Evolutionary conservation across 2,888 invertebrate genomes (phyloP), one percentile per base, ranked within the genome.

Genomic region (Electrophaes corylata): DNA sequence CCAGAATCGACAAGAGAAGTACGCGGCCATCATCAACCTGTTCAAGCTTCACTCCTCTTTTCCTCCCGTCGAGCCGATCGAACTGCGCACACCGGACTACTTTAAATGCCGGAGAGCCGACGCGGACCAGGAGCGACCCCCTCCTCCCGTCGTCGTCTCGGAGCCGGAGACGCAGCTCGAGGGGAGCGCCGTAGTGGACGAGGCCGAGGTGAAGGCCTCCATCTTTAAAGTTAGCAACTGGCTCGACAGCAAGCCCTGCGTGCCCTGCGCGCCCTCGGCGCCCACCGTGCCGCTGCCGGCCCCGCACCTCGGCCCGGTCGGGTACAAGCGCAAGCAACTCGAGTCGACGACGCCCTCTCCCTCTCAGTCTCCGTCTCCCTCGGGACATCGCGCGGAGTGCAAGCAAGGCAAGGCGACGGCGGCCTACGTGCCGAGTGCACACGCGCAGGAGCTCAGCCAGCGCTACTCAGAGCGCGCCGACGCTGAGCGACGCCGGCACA

Each of bases 21-120:
- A 88, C 56, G 71, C 81, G 0, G 89, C 88, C 0, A 85, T 88
- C 1, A 77, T 81, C 0, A 70, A 81, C 6, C 65, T 89, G 1
- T 57, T 88, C 3, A 80, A 75, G 41, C 64, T 87, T 0, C 70
- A 79, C 53, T 68, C 80, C 1, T n/a, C 64, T 1, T 10, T 58
- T n/a, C 16, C 52, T 60, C 60, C 35, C 62, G 81, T 37, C 62
- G 64, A 70, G 70, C 43, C 64, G 82, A 6, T 78, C 79, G 0
- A 4, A n/a, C 50, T 56, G 29, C 39, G 29, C 50, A 56, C 56
- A n/a, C 56, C 56, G 6, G 44, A 49, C 20, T 53, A 31, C 46
- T 53, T 46, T 60, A 11, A 66, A 11, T 62, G 31, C 16, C 18
- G 26, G 11, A 66, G 11, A 62, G 31, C 16, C n/a, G n/a, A n/a